Evolutionary conservation across 2,888 invertebrate genomes (phyloP).

Genomic region (Griposia aprilina): DNA sequence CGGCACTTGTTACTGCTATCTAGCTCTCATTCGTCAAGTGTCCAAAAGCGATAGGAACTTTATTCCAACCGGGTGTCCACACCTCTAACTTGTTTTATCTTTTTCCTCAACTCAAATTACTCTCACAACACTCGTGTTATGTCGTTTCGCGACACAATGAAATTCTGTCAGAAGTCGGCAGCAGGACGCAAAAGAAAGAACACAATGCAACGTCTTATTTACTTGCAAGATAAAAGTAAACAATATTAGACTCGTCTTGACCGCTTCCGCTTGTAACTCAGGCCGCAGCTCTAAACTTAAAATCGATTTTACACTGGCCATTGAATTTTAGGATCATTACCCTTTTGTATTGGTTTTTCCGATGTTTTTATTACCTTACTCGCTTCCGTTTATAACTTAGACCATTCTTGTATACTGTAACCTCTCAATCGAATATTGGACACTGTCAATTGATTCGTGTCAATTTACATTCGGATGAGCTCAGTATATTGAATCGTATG

Average conservation of each 20-base stretch:
- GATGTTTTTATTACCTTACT: neutral
- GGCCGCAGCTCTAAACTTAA: neutral
- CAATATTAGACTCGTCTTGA: neutral
- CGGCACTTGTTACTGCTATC: too few species aligned
- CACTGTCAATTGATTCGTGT: constrained; percentile 45
- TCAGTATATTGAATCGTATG: constrained; percentile 14
- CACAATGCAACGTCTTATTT: too few species aligned
- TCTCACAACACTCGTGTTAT: neutral
- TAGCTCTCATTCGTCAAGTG: too few species aligned
- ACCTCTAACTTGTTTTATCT: too few species aligned
- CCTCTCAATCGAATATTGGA: constrained; percentile 55
- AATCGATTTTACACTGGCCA: constrained; percentile 43
- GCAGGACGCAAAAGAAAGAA: too few species aligned
- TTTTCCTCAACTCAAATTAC: neutral
- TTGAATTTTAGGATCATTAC: constrained; percentile 36
- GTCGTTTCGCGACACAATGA: neutral
- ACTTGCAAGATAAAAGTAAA: neutral
- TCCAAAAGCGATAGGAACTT: too few species aligned
- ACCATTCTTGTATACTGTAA: constrained; percentile 18
- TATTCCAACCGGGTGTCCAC: too few species aligned
- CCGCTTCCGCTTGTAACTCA: constrained; percentile 10
- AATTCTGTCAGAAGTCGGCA: neutral
- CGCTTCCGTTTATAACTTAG: constrained; percentile 23
- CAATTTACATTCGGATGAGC: constrained; percentile 28
- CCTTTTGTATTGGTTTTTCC: constrained; percentile 20